phyloP scores from a whole-genome alignment of 2,888 invertebrate species.

The Noctua janthe region DNA sequence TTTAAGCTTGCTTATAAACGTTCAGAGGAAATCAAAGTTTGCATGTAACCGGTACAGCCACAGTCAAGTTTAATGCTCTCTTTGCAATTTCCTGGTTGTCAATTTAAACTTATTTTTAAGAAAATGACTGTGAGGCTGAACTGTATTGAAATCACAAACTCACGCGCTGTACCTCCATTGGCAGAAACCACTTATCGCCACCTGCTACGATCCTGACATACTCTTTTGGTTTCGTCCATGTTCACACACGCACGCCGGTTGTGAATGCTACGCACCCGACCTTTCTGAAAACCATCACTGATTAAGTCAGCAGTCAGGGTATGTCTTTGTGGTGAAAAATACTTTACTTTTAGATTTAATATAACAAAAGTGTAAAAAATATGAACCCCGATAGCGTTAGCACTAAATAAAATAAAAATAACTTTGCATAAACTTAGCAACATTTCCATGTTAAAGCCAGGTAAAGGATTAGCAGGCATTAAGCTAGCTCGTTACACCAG shows the following conservation, averaged over 20 bases:
- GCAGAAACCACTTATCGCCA: neutral
- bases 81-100: neutral
- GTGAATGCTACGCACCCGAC: neutral
- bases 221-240: neutral
- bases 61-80: neutral
- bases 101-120: neutral
- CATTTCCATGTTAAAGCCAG: constrained; percentile 44
- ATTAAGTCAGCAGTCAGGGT: neutral
- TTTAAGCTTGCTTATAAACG: neutral
- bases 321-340: neutral
- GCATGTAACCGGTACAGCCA: neutral
- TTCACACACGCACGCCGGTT: neutral
- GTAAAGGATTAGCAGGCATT: constrained; percentile 50
- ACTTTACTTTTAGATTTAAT: too few relatives aligned
- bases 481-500: constrained; percentile 44
- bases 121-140: neutral
- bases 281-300: neutral
- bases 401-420: constrained; percentile 20
- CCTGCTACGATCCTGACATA: neutral
- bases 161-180: neutral
- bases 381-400: neutral
- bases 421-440: constrained; percentile 28
- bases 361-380: neutral
- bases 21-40: neutral
- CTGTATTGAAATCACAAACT: neutral